Conservation (phyloP, 2,888 invertebrate species). For the Nipponacmea schrenckii region DNA sequence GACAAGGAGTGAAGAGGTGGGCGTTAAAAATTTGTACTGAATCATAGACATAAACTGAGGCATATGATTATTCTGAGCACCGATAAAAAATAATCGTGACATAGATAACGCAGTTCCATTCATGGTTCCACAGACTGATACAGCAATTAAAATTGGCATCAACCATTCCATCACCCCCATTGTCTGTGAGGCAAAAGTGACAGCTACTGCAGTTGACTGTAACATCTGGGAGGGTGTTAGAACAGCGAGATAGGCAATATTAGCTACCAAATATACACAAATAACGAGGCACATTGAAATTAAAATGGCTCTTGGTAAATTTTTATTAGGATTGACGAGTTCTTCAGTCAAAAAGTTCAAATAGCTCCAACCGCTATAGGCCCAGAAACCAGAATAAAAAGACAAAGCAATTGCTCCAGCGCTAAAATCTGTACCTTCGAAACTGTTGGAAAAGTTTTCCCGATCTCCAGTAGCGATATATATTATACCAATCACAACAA, state of each 20-base stretch:
- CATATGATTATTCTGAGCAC: conserved; percentile 69
- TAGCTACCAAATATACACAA: conserved; percentile 48
- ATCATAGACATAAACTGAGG: conserved; percentile 68
- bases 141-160: conserved; percentile 81
- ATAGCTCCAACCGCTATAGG: conserved; percentile 65
- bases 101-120: conserved; percentile 60
- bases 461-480: conserved; percentile 75
- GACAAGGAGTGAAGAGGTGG: conserved; percentile 67
- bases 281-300: conserved; percentile 53
- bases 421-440: conserved; percentile 68
- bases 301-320: conserved; percentile 49
- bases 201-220: conserved; percentile 65
- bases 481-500: conserved; percentile 89
- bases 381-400: conserved; percentile 63
- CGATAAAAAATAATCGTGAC: conserved; percentile 68
- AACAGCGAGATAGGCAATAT: conserved; percentile 55
- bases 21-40: conserved; percentile 65
- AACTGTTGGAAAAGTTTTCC: conserved; percentile 50
- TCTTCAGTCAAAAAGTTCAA: conserved; percentile 65
- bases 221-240: conserved; percentile 53
- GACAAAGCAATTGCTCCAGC: conserved; percentile 73
- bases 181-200: conserved; percentile 67
- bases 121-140: conserved; percentile 91
- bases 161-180: conserved; percentile 60
- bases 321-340: conserved; percentile 63